Conservation (phyloP, 2,888 invertebrate species). For the Eremobia ochroleuca region DNA sequence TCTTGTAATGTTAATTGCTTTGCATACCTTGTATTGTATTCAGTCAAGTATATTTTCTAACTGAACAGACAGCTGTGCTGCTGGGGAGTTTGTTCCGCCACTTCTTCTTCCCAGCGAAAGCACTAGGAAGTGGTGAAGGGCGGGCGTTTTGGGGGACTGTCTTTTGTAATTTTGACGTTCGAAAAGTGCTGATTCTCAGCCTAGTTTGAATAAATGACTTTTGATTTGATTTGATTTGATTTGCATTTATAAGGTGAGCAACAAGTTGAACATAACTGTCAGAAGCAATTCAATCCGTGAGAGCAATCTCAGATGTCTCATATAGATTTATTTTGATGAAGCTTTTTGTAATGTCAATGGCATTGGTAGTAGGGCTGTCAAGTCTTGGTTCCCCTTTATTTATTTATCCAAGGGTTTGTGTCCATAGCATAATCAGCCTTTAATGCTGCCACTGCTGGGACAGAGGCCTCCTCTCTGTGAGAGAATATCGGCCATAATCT, state of each 20-base stretch:
- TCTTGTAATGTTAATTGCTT: too few species aligned
- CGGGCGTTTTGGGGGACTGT: too few species aligned
- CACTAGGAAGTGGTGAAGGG: too few species aligned
- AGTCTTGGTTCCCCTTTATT: not conserved
- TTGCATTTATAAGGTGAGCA: slow-evolving; percentile 5
- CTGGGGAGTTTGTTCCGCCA: too few species aligned
- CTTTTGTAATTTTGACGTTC: too few species aligned
- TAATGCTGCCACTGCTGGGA: not conserved
- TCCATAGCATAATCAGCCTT: not conserved
- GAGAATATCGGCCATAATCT: not conserved
- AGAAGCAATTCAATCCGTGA: slow-evolving; percentile 39
- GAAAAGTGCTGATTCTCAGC: too few species aligned
- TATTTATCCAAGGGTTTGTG: not conserved
- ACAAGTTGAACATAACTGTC: slow-evolving; percentile 20
- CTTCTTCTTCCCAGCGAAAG: too few species aligned
- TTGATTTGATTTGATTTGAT: too few species aligned
- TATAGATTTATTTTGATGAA: slow-evolving; percentile 37
- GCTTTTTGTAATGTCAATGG: slow-evolving; percentile 40
- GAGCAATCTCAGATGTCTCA: slow-evolving; percentile 30
- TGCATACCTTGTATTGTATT: too few species aligned
- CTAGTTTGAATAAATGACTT: too few species aligned
- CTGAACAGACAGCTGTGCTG: too few species aligned
- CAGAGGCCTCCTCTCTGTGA: not conserved
- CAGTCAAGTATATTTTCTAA: too few species aligned
- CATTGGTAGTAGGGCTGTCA: slow-evolving; percentile 33